Evolutionary conservation across 2,797 vertebrate species (phyloP), one percentile per base, ranked within the genome.

Genomic region (Platalea minor): DNA sequence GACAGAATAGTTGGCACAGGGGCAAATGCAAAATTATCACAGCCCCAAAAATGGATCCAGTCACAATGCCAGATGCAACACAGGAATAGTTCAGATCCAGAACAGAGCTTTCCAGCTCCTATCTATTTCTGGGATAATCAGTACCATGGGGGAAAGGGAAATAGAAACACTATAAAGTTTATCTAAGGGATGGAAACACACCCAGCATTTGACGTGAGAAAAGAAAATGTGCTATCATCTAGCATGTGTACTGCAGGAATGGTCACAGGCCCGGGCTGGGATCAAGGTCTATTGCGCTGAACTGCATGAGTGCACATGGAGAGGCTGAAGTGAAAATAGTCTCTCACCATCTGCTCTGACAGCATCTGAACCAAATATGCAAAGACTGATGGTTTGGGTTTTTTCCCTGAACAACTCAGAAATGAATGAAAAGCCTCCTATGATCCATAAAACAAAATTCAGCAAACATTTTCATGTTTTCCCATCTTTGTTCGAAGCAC

Each of bases 81-180:
- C 65, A 92, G 50, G 56, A 94, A 80, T 45, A 93, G 85, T 64
- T 83, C 76, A 91, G 82, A 73, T 79, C 80, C 85, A 95, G 75
- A 94, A 59, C 56, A 92, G 3, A 70, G 28, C 28, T 85, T 95
- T 88, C 68, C 89, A 89, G 35, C 57, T 76, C 56, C 86, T 96
- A 46, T 90, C 90, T 95, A 31, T 95, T 96, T 90, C 67, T 90
- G 74, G 83, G 69, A 93, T 96, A 97, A 97, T 87, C 83, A 93
- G 92, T 90, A 94, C 88, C 74, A 82, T 69, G 65, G 88, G 60
- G 67, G 11, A 95, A 92, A 87, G 35, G 46, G 83, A 96, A 96
- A 86, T 10, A 96, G 92, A 87, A 93, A 82, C 63, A 51, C 21
- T 85, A 20, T 19, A 33, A 74, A 94, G 43, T 85, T 90, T 94